These are phyloP conservation scores for Rhynchopsitta pachyrhyncha DNA, from an alignment of 2,113 vertebrate genomes.

Conservation along the genomic window DNA sequence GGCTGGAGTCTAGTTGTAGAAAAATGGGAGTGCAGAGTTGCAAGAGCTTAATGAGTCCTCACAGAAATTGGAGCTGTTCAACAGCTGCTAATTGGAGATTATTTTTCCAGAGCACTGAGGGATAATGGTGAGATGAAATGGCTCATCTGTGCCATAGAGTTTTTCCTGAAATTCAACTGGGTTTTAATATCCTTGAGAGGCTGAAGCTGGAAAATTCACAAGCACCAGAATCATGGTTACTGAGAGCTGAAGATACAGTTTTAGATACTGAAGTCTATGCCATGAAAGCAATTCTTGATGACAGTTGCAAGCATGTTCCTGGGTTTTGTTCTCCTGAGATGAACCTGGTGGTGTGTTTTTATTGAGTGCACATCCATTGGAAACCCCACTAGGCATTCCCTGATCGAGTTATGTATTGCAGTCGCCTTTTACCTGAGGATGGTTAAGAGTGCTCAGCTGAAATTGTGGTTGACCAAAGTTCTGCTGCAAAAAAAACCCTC, in stretches of 20 bases:
- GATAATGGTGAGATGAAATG: neutral
- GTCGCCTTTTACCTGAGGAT: neutral
- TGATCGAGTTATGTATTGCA: neutral
- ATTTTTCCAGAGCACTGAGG: neutral
- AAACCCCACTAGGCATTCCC: neutral
- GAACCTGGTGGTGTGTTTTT: neutral
- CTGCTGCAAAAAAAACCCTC: neutral
- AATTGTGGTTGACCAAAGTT: neutral
- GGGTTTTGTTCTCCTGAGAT: neutral
- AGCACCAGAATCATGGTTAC: neutral
- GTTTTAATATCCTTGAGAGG: neutral
- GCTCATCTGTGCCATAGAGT: neutral
- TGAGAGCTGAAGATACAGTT: neutral
- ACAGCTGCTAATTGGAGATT: neutral
- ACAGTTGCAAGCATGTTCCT: neutral
- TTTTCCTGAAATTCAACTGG: neutral
- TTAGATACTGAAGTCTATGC: neutral
- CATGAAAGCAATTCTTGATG: neutral
- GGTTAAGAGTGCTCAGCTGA: neutral
- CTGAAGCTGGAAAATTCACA: neutral
- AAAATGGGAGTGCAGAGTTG: neutral
- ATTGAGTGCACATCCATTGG: neutral
- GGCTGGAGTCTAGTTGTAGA: neutral
- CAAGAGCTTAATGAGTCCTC: neutral
- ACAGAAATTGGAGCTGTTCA: neutral